Base-by-base conservation (phyloP, 2,797 vertebrate species). In the Otolemur crassicaudatus region DNA sequence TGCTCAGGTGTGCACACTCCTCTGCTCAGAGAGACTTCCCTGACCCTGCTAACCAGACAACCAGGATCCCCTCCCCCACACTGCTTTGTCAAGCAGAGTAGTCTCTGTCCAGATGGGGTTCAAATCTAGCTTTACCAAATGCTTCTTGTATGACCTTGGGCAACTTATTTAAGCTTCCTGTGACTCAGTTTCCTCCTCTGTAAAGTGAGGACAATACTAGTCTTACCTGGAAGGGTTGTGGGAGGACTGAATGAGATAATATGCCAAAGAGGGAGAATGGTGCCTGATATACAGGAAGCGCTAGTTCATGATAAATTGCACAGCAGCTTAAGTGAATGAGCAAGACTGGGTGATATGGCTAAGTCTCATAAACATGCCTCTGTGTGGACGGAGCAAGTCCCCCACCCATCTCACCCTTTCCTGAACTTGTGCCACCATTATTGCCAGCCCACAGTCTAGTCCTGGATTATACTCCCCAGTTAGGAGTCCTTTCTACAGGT, bases 161-260 rank as follows among this genome's bases (percentile, higher is more conserved):
- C 46, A 69, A 85, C 13, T 79, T 27, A 58, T n/a, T 14, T 31
- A 87, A 61, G 29, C 56, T 25, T 73, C 76, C 84, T 12, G 37
- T 94, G 95, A 88, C 87, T 97, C 96, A 34, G 72, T 94, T 90
- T 93, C 90, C 77, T 92, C 29, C 77, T 87, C 91, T 94, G 58
- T 90, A 70, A 95, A 43, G 43, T 61, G 58, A 34, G 76, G 77
- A 53, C 87, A 69, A 92, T 93, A 46, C 85, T 31, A 87, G 61
- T 79, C 93, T 79, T 75, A 10, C 9, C 34, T 49, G 9, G 4
- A 14, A 67, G 22, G 16, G 20, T 1, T 75, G 34, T 67, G 34
- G 72, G 76, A 61, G 20, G 72, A 53, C 58, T 16, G 37, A 83
- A 46, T 63, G 72, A 79, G 40, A 60, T 79, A 69, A 85, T 53